Evolutionary conservation across 2,888 invertebrate species (phyloP).

Genomic region (Xestia rhomboidea): DNA sequence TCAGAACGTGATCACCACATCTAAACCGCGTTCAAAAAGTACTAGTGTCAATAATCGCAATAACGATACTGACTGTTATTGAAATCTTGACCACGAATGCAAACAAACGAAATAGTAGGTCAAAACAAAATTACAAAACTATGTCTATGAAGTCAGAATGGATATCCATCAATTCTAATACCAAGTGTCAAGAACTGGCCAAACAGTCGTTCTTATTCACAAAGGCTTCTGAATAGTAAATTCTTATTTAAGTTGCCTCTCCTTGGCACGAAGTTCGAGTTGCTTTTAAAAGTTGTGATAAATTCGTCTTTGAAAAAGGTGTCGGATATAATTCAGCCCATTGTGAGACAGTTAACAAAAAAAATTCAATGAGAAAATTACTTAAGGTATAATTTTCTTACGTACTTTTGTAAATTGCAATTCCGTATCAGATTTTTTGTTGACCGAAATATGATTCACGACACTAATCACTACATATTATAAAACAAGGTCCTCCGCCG

Average conservation of each 20-base stretch:
- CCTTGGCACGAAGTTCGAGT: slow-evolving; percentile 28
- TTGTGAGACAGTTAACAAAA: not conserved
- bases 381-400: not conserved
- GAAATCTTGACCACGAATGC: not conserved
- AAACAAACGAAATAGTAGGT: not conserved
- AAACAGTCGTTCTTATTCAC: slow-evolving; percentile 53
- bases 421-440: too few relatives aligned
- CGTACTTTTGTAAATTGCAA: not conserved
- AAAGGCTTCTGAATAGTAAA: slow-evolving; percentile 40
- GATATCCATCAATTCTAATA: slow-evolving; percentile 60
- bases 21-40: not conserved
- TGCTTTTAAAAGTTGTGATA: slow-evolving; percentile 32
- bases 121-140: slow-evolving; percentile 1
- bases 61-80: not conserved
- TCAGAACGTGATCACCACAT: too few relatives aligned
- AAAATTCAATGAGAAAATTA: not conserved
- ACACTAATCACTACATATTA: too few relatives aligned
- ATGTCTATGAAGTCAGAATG: not conserved
- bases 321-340: slow-evolving; percentile 8
- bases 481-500: too few relatives aligned
- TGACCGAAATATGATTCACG: too few relatives aligned
- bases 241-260: slow-evolving; percentile 35
- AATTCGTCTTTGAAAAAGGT: slow-evolving; percentile 10
- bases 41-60: not conserved
- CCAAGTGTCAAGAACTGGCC: slow-evolving; percentile 35